Base-by-base conservation (phyloP, 23 tunicate species). In the Trididemnum nubilum region DNA sequence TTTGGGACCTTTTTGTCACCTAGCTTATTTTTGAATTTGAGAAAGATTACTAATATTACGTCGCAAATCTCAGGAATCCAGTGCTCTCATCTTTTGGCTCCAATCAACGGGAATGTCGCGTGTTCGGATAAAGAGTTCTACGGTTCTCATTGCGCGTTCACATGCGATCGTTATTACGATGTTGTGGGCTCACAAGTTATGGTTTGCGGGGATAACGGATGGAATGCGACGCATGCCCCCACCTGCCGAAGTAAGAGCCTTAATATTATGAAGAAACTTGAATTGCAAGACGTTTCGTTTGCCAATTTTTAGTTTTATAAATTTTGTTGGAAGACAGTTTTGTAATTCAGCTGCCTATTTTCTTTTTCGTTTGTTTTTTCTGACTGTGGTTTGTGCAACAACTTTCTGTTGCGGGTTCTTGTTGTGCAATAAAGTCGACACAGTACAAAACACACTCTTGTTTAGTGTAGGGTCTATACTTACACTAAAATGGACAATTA, bases 111-210 rank as follows among this genome's bases (percentile, higher is more conserved):
- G 2, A 40, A 61, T 34, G 38, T 92, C 24, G 69, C 44, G 9
- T 93, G 98, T 69, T 31, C 82, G 4, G 83, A 78, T 34, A 78
- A 54, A 33, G 85, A 84, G 2, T 80, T 83, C 49, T 93, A 52
- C 52, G 89, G 72, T 1, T 93, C 98, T 5, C 44, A 35, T 30
- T 93, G 98, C 40, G 1, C 79, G 32, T 93, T 93, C 67, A 5
- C 89, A 3, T 93, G 98, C 51, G 38, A 82, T 0, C 32, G 21
- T 2, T 89, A 89, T 38, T 93, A 72, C 79, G 36, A 18, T 24
- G 32, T 93, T 5, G 65, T 74, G 27, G 98, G 98, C 9, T 74
- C 85, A 65, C 26, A 66, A 40, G 64, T 85, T 26, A 72, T 84
- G 9, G 36, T 24, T 35, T 93, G 98, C 67, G 81, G 70, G 4